A percentile compares a stretch with the other conserved stretches of the same genome.
Conservation (phyloP, 64 coral and sea anemone genomes). For the Orbicella faveolata region DNA sequence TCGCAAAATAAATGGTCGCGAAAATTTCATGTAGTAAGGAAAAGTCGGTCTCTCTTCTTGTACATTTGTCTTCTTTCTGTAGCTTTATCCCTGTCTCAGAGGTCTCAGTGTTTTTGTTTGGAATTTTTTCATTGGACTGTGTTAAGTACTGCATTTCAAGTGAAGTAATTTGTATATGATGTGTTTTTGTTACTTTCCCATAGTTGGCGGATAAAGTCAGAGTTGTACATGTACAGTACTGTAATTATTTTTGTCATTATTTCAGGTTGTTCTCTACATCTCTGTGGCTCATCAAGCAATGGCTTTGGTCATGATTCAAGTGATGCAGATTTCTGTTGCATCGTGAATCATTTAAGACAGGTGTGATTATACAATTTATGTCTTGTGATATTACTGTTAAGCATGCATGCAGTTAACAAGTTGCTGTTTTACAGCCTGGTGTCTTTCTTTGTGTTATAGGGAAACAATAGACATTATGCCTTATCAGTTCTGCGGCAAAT, state of each 20-base stretch:
- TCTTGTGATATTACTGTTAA: background rate
- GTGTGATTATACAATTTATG: conserved; percentile 15
- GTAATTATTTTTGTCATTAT: background rate
- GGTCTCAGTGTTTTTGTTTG: no score
- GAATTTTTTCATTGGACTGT: no score
- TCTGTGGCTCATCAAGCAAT: conserved; percentile 94
- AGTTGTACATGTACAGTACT: background rate
- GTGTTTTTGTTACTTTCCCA: no score
- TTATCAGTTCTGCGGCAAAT: background rate
- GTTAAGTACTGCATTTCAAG: no score
- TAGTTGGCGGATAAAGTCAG: no score
- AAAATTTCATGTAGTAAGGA: no score
- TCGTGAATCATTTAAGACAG: conserved; percentile 70
- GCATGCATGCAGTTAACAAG: background rate
- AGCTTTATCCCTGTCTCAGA: no score
- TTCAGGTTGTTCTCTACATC: conserved; percentile 77
- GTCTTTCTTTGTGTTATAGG: background rate
- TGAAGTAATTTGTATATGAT: no score
- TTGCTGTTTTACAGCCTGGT: background rate
- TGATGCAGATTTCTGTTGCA: conserved; percentile 91
- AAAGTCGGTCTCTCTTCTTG: no score
- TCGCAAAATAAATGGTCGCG: no score
- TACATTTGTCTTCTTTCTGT: no score
- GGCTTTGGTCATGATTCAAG: conserved; percentile 80
- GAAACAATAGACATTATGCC: background rate